A percentile compares a stretch with the other conserved stretches of the same genome.
Conservation (phyloP, 2,113 vertebrate genomes). For the Corythaixoides concolor region DNA sequence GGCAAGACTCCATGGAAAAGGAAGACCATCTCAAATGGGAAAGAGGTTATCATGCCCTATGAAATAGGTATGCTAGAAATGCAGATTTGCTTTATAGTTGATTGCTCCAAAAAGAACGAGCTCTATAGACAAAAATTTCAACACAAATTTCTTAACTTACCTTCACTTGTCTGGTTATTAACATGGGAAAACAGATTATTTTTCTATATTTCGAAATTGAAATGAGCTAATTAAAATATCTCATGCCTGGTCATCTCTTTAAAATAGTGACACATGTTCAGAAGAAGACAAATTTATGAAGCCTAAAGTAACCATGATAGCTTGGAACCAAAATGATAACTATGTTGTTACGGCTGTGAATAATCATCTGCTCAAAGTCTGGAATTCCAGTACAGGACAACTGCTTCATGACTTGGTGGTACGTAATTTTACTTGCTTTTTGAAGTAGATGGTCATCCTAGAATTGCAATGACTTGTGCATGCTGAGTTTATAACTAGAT, state of each 20-base stretch:
- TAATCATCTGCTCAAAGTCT: constrained; percentile 96
- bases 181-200: not conserved
- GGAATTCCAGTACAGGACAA: constrained; percentile 92
- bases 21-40: not conserved
- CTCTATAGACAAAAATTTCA: not conserved
- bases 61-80: not conserved
- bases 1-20: not conserved
- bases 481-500: not conserved
- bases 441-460: not conserved
- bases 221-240: not conserved
- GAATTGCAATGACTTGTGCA: not conserved
- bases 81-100: not conserved
- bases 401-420: constrained; percentile 93
- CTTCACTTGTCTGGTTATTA: not conserved
- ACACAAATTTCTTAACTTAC: not conserved
- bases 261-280: constrained; percentile 67
- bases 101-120: not conserved
- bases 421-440: constrained; percentile 41
- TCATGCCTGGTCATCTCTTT: not conserved
- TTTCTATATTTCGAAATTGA: not conserved
- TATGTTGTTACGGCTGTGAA: constrained; percentile 96
- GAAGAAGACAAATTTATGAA: constrained; percentile 91
- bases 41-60: not conserved
- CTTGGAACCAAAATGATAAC: constrained; percentile 93
- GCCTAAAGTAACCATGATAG: constrained; percentile 98